Base-by-base conservation (phyloP, 2,797 vertebrate species). In the Rhinatrema bivittatum region DNA sequence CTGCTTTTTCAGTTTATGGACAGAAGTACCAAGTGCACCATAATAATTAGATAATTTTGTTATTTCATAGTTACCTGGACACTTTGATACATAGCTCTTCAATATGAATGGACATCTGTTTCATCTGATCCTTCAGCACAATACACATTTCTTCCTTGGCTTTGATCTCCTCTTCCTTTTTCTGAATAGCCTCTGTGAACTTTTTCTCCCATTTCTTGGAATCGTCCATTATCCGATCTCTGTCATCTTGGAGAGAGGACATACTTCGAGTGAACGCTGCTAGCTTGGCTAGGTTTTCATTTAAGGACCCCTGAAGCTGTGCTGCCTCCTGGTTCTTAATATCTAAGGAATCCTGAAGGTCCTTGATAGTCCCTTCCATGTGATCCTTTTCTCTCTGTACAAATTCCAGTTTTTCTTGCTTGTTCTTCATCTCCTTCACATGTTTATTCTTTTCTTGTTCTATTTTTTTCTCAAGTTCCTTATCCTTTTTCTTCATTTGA, bases 241-340 rank as follows among this genome's bases (percentile, higher is more conserved):
- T 76, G 67, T 99, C 96, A 5, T 98, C 87, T 51, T 98, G 96
- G 46, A 99, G 82, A 5, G 96, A 98, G 13, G 91, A 96, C 96
- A 99, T 99, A 62, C 91, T 96, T 39, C 83, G 88, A 0, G 87
- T 91, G 70, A 98, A 98, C 44, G 94, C 94, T 2, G 90, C 91
- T 23, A 98, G 78, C 46, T 91, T 74, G 26, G 92, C 93, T 42
- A 98, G 60, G 3, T 91, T 88, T 69, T 87, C 83, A 10, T 94
- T 90, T 22, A 97, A 71, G 14, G 56, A 87, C 16, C 81, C 71
- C 56, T 96, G 87, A 49, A 85, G 55, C 40, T 87, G 71, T 50
- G 87, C 87, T 12, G 81, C 67, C 32, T 86, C 84, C 27, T 56
- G 71, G 50, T 90, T 81, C 5, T 89, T 87, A 9, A 22, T 60